Percentiles rank a stretch among this genome's conserved stretches.
Evolutionary conservation across 1,140 invertebrate genomes (phyloP).

Genomic region (Procambarus clarkii): DNA sequence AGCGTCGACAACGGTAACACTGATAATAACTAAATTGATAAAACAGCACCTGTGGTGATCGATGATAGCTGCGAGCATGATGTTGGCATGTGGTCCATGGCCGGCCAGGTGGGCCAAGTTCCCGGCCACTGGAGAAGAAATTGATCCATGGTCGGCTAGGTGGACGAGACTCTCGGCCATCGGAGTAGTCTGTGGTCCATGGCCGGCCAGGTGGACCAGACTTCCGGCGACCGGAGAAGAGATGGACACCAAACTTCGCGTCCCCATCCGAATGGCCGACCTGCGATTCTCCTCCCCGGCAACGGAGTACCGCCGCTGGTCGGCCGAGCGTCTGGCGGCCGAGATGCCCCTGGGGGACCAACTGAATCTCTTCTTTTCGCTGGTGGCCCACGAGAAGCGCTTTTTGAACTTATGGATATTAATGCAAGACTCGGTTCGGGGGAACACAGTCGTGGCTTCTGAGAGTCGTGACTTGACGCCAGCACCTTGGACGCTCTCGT

Average conservation of each 20-base stretch:
- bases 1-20: background rate
- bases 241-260: constrained; percentile 41
- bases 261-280: constrained; percentile 46
- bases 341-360: constrained; percentile 47
- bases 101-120: background rate
- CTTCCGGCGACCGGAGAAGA: constrained; percentile 4
- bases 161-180: background rate
- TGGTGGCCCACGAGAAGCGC: constrained; percentile 51
- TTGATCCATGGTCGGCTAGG: background rate
- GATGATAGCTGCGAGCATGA: background rate
- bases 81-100: background rate
- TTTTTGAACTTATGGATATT: constrained; percentile 53
- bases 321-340: no score
- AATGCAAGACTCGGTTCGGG: constrained; percentile 40
- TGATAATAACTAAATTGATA: background rate
- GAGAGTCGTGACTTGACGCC: background rate
- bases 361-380: constrained; percentile 53
- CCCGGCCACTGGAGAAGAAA: constrained; percentile 14
- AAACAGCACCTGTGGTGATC: background rate
- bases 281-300: constrained; percentile 37
- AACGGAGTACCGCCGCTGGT: constrained; percentile 40
- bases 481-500: background rate
- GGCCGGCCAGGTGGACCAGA: background rate
- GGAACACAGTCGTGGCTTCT: constrained; percentile 26
- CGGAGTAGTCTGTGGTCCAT: background rate